Percentiles rank a stretch among this genome's conserved stretches.
Conservation (phyloP, 2,113 vertebrate genomes). For the Eulemur macaco region DNA sequence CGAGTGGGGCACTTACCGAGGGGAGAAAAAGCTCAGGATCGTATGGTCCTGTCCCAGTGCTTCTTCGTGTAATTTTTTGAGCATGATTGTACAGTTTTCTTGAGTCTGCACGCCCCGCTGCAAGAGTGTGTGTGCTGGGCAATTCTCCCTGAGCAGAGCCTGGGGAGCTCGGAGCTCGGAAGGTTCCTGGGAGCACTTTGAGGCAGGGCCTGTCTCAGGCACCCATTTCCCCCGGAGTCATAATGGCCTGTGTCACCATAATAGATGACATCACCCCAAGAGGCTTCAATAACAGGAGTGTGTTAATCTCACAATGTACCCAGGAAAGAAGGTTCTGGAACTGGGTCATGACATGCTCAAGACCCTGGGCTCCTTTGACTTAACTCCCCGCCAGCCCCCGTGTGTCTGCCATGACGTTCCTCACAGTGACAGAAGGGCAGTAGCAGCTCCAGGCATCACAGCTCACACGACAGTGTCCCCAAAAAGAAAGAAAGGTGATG, state of each 20-base stretch:
- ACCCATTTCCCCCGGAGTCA: background rate
- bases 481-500: no score
- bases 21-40: background rate
- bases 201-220: background rate
- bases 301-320: background rate
- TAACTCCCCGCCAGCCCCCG: background rate
- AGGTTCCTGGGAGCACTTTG: background rate
- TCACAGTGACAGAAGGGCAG: background rate
- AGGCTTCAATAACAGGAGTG: background rate
- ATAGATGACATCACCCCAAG: background rate
- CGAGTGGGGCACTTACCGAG: background rate
- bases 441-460: background rate
- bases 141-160: background rate
- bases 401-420: background rate
- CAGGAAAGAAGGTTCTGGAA: background rate
- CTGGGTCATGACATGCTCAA: background rate
- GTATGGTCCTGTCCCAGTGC: background rate
- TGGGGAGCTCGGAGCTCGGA: background rate
- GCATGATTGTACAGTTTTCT: background rate
- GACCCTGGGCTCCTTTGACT: background rate
- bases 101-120: background rate
- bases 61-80: background rate
- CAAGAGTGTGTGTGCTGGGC: background rate
- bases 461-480: background rate
- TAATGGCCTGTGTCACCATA: background rate